Base-by-base conservation (phyloP, 1,140 invertebrate genomes). In the Drosophila paulistorum region DNA sequence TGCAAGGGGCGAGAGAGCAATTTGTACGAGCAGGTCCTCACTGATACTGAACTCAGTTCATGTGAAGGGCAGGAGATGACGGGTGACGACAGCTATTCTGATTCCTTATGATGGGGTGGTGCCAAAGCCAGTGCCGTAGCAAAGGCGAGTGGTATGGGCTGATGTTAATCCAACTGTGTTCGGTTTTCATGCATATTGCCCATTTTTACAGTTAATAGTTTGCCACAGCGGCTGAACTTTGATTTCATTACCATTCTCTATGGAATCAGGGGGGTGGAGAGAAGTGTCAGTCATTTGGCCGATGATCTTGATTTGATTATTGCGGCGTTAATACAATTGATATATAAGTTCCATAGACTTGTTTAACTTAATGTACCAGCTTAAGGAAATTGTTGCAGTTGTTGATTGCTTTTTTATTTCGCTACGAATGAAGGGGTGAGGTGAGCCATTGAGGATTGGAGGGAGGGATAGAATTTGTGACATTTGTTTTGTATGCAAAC, bases 261-360 rank as follows among this genome's bases (percentile, higher is more conserved):
- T 37, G 42, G 26, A 35, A 23, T 26, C 45, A 17, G 55, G 51
- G 23, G 17, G 74, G 67, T 57, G 67, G 57, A 23, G 45, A 51
- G 65, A 74, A 58, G 69, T 87, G 83, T 68, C 66, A 73, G 55
- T 62, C 60, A 77, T 64, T 68, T 69, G 62, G 3, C 45, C 51
- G 80, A 71, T 89, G 76, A 87, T 87, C 83, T 89, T 89, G 83
- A 87, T 87, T 87, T 87, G 83, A 87, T 87, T 87, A 87, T 74
- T 70, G 64, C 59, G 77, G 74, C 83, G 84, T 78, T 87, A 87
- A 87, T 89, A 83, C 83, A 87, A 87, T 87, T 89, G 84, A 87
- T 74, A 77, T 87, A 82, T 64, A 42, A 61, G 55, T 33, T 68
- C 73, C 58, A 59, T 60, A 45, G 68, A 67, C 72, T 70, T 81